phyloP scores from a whole-genome alignment of 2,888 invertebrate species.

The Phoronis australis region DNA sequence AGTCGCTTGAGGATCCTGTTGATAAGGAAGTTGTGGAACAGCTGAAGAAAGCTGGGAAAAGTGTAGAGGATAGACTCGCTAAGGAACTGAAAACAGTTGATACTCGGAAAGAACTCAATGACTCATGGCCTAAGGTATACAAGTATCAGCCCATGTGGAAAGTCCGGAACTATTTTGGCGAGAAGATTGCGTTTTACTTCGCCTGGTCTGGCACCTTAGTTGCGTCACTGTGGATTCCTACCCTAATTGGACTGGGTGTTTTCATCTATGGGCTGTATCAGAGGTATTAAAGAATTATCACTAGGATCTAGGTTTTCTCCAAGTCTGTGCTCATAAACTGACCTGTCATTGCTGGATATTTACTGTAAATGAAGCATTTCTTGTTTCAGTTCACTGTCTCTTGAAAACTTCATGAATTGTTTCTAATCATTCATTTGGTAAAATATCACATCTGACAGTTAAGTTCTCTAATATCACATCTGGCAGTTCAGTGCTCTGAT shows the following conservation, averaged over 20 bases:
- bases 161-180: slow-evolving; percentile 55
- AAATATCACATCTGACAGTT: too few relatives aligned
- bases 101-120: slow-evolving; percentile 29
- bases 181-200: slow-evolving; percentile 55
- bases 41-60: not conserved
- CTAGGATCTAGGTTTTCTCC: too few relatives aligned
- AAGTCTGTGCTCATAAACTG: too few relatives aligned
- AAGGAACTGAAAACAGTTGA: slow-evolving; percentile 17
- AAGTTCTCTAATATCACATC: too few relatives aligned
- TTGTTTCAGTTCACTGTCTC: too few relatives aligned
- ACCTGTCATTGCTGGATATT: too few relatives aligned
- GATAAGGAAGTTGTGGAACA: slow-evolving; percentile 17
- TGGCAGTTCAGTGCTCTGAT: too few relatives aligned
- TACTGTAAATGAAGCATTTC: too few relatives aligned
- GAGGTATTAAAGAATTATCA: too few relatives aligned
- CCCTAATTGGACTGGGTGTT: slow-evolving; percentile 49
- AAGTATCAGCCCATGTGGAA: slow-evolving; percentile 53
- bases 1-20: slow-evolving; percentile 28
- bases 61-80: not conserved
- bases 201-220: slow-evolving; percentile 54
- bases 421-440: too few relatives aligned
- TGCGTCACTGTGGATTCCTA: slow-evolving; percentile 52
- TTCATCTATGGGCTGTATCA: slow-evolving; percentile 51
- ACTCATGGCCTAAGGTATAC: slow-evolving; percentile 39
- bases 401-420: too few relatives aligned